Evolutionary conservation across 2,113 vertebrate species (phyloP).

Genomic region (Raja brachyura): DNA sequence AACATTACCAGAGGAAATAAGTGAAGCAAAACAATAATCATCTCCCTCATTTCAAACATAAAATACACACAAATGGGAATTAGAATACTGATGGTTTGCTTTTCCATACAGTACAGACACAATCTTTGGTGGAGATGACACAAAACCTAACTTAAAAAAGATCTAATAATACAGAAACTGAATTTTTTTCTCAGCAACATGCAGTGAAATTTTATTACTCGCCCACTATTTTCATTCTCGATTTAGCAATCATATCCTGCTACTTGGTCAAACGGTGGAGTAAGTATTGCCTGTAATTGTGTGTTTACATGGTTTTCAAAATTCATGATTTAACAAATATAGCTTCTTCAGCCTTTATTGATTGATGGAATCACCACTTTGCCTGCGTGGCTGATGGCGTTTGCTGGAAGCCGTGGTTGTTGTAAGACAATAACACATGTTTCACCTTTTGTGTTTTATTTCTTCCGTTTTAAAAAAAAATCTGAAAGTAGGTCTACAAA

Average conservation of each 20-base stretch:
- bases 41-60: neutral
- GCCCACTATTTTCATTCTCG: neutral
- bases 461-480: no score
- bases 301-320: conserved; percentile 43
- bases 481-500: neutral
- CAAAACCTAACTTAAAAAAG: neutral
- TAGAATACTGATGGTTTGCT: neutral
- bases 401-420: conserved; percentile 32
- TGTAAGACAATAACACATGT: conserved; percentile 25
- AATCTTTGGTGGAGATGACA: neutral
- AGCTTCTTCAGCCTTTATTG: conserved; percentile 44
- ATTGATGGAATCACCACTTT: conserved; percentile 45
- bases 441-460: conserved; percentile 28
- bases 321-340: conserved; percentile 41
- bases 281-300: conserved; percentile 44
- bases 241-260: neutral
- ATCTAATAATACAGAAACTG: neutral
- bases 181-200: neutral
- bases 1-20: neutral
- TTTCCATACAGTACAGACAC: neutral
- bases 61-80: conserved; percentile 1
- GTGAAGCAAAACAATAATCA: neutral
- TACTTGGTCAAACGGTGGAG: conserved; percentile 28
- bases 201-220: neutral
- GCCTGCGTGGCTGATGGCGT: conserved; percentile 41